These are phyloP conservation scores for Clarias batrachus DNA, from an alignment of 2,113 vertebrate species.

Conservation along the genomic window DNA sequence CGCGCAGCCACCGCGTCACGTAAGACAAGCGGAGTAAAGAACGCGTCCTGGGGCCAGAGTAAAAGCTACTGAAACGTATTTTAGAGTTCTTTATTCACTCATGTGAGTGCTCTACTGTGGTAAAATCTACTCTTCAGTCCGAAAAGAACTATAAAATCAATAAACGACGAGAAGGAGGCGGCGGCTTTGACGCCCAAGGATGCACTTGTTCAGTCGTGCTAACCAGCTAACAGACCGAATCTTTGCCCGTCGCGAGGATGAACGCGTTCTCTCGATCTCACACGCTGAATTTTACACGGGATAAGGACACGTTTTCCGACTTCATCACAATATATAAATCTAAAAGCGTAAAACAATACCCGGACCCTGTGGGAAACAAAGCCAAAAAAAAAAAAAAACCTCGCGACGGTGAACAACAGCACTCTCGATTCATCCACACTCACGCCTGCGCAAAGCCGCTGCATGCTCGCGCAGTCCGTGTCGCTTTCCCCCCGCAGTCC, in stretches of 20 bases:
- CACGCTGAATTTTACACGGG: background rate
- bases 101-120: background rate
- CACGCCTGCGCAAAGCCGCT: constrained; percentile 68
- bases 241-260: constrained; percentile 31
- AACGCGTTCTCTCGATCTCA: background rate
- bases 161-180: background rate
- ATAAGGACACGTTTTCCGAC: background rate
- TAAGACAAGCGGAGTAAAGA: background rate
- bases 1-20: constrained; percentile 5
- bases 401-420: constrained; percentile 57
- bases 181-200: constrained; percentile 12
- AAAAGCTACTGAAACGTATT: background rate
- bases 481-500: constrained; percentile 58
- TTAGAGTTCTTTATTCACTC: background rate
- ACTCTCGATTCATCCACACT: constrained; percentile 55
- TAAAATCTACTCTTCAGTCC: background rate
- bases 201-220: constrained; percentile 49
- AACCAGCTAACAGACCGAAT: constrained; percentile 24
- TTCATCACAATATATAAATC: background rate
- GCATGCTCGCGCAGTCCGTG: constrained; percentile 57
- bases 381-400: constrained; percentile 13
- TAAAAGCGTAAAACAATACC: background rate
- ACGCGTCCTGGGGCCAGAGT: background rate
- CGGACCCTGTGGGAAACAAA: background rate
- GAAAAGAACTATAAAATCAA: background rate